Conservation (phyloP, 2,113 vertebrate genomes). For the Lipophrys pholis region DNA sequence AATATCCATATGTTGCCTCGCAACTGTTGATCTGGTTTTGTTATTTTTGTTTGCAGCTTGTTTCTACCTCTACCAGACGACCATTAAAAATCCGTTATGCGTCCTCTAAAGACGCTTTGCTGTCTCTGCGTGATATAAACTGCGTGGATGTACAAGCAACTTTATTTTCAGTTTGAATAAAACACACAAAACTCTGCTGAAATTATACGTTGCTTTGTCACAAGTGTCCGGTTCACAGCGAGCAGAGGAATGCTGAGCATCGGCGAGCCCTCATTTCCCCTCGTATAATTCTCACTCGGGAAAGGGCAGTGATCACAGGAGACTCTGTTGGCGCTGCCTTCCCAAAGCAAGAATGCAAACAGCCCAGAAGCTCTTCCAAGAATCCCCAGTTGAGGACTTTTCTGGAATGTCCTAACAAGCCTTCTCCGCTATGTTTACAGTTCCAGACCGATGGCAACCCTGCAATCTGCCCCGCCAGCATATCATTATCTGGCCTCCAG, state of each 20-base stretch:
- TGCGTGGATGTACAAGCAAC: background rate
- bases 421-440: constrained; percentile 76
- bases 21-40: background rate
- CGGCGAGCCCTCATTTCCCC: constrained; percentile 40
- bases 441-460: constrained; percentile 76
- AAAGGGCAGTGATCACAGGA: constrained; percentile 68
- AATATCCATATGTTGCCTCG: background rate
- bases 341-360: constrained; percentile 78
- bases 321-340: constrained; percentile 55
- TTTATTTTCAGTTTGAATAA: background rate
- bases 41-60: background rate
- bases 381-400: constrained; percentile 78
- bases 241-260: constrained; percentile 60
- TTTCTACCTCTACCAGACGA: background rate
- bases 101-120: background rate
- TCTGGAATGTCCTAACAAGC: constrained; percentile 81
- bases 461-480: constrained; percentile 75
- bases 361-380: constrained; percentile 71
- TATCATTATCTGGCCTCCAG: constrained; percentile 78
- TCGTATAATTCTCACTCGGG: constrained; percentile 47
- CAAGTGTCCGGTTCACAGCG: constrained; percentile 32
- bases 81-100: background rate
- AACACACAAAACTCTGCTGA: too few species aligned
- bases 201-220: constrained; percentile 8
- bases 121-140: background rate